Evolutionary conservation across 1,140 invertebrate species (phyloP).

Genomic region (Patella vulgata): DNA sequence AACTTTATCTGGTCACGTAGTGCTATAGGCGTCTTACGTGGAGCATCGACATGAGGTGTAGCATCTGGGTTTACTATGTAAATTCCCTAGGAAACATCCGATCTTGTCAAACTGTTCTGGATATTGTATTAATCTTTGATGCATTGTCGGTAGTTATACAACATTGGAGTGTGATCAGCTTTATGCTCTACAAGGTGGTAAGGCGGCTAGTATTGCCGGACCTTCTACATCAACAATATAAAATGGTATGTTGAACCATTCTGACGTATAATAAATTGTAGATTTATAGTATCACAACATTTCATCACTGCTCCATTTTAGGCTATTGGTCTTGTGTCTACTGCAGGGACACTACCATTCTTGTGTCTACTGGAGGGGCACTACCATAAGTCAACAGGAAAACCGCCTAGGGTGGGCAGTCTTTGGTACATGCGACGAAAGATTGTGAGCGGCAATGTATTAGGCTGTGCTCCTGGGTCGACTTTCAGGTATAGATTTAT

Average conservation of each 20-base stretch:
- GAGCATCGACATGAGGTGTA: conserved; percentile 27
- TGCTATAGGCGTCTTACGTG: conserved; percentile 43
- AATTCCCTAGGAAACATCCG: conserved; percentile 11
- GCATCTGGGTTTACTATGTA: conserved; percentile 29
- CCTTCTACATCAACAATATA: conserved; percentile 6
- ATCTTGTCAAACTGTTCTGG: conserved; percentile 17
- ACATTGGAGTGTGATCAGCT: conserved; percentile 7
- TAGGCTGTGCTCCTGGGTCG: conserved; percentile 8
- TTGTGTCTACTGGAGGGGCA: too few relatives aligned
- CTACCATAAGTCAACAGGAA: too few relatives aligned
- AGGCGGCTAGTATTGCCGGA: conserved; percentile 1
- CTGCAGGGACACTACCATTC: too few relatives aligned
- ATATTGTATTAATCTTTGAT: background rate
- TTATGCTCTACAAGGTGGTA: background rate
- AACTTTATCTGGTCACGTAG: conserved; percentile 14
- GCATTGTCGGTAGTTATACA: background rate
- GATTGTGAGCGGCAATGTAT: background rate
- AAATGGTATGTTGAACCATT: conserved; percentile 7
- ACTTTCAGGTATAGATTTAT: conserved; percentile 6
- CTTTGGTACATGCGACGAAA: too few relatives aligned
- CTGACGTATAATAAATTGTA: background rate
- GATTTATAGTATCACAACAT: too few relatives aligned
- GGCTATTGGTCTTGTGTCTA: too few relatives aligned
- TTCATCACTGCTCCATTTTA: too few relatives aligned
- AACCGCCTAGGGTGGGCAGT: too few relatives aligned